Evolutionary conservation across 2,113 vertebrate species (phyloP), one percentile per base, ranked within the genome.

Genomic region (Sapayoa aenigma): DNA sequence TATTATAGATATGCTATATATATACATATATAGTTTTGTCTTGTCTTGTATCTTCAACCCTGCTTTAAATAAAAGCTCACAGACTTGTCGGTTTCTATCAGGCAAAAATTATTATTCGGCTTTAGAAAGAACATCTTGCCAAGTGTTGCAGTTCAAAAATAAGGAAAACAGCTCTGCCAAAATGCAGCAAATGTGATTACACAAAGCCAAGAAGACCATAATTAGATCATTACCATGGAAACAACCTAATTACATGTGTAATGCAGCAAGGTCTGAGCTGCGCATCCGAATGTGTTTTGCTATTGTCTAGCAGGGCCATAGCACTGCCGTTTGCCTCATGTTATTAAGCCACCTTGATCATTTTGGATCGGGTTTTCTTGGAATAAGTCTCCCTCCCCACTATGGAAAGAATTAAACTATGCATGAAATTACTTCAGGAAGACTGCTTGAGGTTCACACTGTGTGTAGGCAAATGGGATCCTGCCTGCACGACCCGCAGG

Each of bases 171-270:
- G 96, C 95, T 88, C 97, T 98, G 98, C 97, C 98, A 98, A 98
- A 98, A 98, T 93, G 97, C 93, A 97, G 97, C 96, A 98, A 98
- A 98, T 98, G 97, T 98, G 97, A 98, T 98, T 98, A 97, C 96
- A 98, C 97, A 97, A 97, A 97, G 97, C 98, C 97, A 97, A 97
- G 98, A 97, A 97, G 97, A 97, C 98, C 97, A 95, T 98, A 98
- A 98, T 98, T 98, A 98, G 98, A 98, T 98, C 97, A 98, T 98
- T 98, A 98, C 98, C 98, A 98, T 98, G 98, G 98, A 98, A 98
- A 98, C 98, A 98, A 98, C 98, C 98, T 98, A 98, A 98, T 98
- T 98, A 98, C 97, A 98, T 97, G 97, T 97, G 97, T 97, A 97
- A 98, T 97, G 98, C 98, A 98, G 97, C 69, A 89, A 98, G 97